A percentile compares a stretch with the other conserved stretches of the same genome.
Conservation (phyloP, 2,888 invertebrate species). For the Parthenolecanium corni region DNA sequence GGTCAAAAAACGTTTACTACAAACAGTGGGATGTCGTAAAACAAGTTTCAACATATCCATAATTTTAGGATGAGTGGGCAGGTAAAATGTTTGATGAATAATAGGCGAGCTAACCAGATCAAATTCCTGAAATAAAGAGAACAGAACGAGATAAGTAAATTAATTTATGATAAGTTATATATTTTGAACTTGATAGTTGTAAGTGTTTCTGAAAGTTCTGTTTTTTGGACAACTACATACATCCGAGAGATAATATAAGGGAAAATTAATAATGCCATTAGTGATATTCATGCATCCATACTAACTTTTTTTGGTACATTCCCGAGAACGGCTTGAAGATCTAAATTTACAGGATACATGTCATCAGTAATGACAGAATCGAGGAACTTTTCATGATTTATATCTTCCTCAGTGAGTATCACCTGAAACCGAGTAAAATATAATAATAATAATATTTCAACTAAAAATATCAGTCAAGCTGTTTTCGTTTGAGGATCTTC, state of each 20-base stretch:
- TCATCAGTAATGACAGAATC: not conserved
- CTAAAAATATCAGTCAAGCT: not conserved
- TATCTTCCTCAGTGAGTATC: conserved; percentile 50
- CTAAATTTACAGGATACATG: conserved; percentile 68
- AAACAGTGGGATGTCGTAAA: conserved; percentile 76
- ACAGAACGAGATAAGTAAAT: not conserved
- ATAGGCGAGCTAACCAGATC: conserved; percentile 45
- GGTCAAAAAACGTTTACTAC: conserved; percentile 87
- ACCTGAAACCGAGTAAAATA: conserved; percentile 40
- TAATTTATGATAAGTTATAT: too few relatives aligned
- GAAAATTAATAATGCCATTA: too few relatives aligned
- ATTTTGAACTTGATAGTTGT: too few relatives aligned
- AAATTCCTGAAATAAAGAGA: conserved; percentile 42
- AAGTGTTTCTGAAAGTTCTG: not conserved
- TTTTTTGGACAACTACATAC: too few relatives aligned
- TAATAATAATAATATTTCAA: not conserved
- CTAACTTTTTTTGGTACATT: conserved; percentile 66
- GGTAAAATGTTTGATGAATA: conserved; percentile 43
- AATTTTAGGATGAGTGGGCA: conserved; percentile 50
- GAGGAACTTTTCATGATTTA: conserved; percentile 1
- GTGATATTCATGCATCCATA: not conserved
- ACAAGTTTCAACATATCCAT: conserved; percentile 63
- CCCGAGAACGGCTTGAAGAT: conserved; percentile 78
- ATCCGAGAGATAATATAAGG: too few relatives aligned
- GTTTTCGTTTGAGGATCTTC: too few relatives aligned